phyloP scores from a whole-genome alignment of 2,888 invertebrate species.

The Conomelus anceps region DNA sequence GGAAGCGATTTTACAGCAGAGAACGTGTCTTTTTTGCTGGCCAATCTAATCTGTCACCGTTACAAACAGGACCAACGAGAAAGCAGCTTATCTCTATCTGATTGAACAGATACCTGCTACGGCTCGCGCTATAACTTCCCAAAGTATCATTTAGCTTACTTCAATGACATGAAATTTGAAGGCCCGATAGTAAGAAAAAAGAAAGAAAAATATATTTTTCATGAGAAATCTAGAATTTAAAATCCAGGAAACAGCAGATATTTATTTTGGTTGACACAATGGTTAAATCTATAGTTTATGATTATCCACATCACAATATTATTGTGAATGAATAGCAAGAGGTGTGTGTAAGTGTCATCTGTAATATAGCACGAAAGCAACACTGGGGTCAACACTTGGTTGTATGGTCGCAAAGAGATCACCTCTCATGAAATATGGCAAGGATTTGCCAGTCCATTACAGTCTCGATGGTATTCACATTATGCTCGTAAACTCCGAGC shows the following conservation, averaged over 20 bases:
- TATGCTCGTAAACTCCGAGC: background rate
- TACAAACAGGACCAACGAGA: too few relatives aligned
- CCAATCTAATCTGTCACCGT: too few relatives aligned
- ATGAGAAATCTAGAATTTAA: too few relatives aligned
- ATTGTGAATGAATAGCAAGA: background rate
- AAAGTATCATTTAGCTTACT: too few relatives aligned
- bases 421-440: background rate
- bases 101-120: too few relatives aligned
- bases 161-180: too few relatives aligned
- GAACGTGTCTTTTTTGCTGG: too few relatives aligned
- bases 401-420: background rate
- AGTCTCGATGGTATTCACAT: background rate
- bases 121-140: too few relatives aligned
- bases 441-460: background rate
- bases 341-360: background rate
- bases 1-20: too few relatives aligned
- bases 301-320: background rate
- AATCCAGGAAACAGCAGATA: background rate
- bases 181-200: too few relatives aligned
- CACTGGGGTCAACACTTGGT: background rate
- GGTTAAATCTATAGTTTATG: background rate
- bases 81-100: too few relatives aligned
- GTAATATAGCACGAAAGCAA: background rate
- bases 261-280: background rate
- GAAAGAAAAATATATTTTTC: too few relatives aligned